Conservation (phyloP, 2,888 invertebrate species). For the Lordiphosa fenestrarum region DNA sequence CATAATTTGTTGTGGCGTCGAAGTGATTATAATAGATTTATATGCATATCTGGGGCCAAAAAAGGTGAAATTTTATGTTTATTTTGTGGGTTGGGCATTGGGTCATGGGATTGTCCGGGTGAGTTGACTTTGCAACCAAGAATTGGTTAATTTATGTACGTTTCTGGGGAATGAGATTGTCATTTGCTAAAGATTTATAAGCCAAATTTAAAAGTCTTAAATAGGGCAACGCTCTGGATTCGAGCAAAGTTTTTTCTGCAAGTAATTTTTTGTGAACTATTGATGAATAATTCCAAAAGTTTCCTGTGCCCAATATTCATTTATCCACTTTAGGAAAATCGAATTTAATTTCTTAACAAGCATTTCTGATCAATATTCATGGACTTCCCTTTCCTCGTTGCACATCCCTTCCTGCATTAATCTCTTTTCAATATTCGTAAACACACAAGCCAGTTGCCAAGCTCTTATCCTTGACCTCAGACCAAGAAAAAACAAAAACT, state of each 20-base stretch:
- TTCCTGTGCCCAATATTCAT: too few relatives aligned
- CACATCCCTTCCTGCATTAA: constrained; percentile 16
- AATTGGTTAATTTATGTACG: constrained; percentile 26
- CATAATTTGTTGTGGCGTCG: constrained; percentile 75
- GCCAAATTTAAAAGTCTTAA: too few relatives aligned
- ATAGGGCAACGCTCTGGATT: too few relatives aligned
- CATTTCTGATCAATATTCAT: background rate
- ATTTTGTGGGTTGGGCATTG: constrained; percentile 16
- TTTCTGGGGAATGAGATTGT: constrained; percentile 6
- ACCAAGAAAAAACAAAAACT: constrained; percentile 13
- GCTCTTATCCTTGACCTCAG: constrained; percentile 61
- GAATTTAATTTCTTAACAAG: constrained; percentile 6
- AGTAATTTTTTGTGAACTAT: too few relatives aligned
- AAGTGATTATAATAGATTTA: constrained; percentile 73
- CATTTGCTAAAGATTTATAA: background rate
- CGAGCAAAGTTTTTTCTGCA: too few relatives aligned
- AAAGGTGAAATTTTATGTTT: constrained; percentile 56
- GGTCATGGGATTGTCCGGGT: constrained; percentile 17
- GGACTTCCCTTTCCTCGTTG: background rate
- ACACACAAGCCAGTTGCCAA: constrained; percentile 41
- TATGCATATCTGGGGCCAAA: constrained; percentile 50
- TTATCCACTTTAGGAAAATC: constrained; percentile 2
- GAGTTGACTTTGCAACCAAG: constrained; percentile 14
- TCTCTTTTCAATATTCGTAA: constrained; percentile 45
- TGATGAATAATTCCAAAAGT: too few relatives aligned